Conservation (phyloP, 1,140 invertebrate genomes). For the Holcopasites calliopsidis region DNA sequence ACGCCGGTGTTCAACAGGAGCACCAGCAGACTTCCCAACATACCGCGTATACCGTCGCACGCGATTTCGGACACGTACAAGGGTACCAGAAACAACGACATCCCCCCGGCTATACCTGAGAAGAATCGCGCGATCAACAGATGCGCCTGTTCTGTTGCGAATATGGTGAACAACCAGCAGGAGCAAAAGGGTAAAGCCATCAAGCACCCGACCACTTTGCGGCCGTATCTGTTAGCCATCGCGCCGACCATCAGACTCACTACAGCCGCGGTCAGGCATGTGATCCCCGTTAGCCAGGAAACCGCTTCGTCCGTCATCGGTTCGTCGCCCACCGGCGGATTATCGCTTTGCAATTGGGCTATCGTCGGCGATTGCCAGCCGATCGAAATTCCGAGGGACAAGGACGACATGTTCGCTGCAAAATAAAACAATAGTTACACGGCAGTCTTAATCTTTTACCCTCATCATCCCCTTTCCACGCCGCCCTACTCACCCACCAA, state of each 20-base stretch:
- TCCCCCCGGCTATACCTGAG: constrained; percentile 79
- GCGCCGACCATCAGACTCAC: constrained; percentile 63
- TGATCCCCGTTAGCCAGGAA: constrained; percentile 77
- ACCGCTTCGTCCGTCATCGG: constrained; percentile 76
- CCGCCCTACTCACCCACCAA: constrained; percentile 60
- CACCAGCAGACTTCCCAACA: constrained; percentile 78
- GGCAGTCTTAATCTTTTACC: not conserved
- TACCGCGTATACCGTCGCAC: constrained; percentile 80
- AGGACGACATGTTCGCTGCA: constrained; percentile 79
- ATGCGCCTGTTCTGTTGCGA: constrained; percentile 63
- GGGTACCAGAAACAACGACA: constrained; percentile 78
- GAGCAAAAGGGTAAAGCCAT: constrained; percentile 61
- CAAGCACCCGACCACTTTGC: constrained; percentile 70
- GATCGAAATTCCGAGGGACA: constrained; percentile 78
- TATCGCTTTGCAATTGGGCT: constrained; percentile 72
- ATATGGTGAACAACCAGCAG: constrained; percentile 73
- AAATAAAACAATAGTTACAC: constrained; percentile 25
- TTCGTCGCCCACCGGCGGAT: constrained; percentile 70
- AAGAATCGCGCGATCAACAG: constrained; percentile 72
- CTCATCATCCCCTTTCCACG: too few relatives aligned
- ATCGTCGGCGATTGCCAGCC: constrained; percentile 81
- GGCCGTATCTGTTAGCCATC: constrained; percentile 73
- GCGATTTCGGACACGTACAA: constrained; percentile 83
- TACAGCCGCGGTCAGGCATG: constrained; percentile 71
- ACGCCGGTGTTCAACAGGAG: constrained; percentile 82